Conservation (phyloP, 2,888 invertebrate species). For the Petrolisthes cinctipes region DNA sequence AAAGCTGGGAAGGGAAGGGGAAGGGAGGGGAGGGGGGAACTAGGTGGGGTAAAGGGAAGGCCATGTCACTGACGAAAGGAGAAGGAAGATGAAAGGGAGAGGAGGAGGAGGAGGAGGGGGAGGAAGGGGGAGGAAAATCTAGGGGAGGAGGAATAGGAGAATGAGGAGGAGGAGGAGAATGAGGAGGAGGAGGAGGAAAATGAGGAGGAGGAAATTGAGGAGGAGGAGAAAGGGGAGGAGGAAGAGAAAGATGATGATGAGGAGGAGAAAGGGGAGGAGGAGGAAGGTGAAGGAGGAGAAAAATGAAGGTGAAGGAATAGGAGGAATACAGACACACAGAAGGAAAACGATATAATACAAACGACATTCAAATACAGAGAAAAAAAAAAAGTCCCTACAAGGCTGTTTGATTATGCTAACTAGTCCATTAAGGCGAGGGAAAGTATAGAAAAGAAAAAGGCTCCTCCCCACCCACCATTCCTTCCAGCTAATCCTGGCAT, state of each 20-base stretch:
- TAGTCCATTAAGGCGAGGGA: neutral
- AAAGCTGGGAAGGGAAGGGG: neutral
- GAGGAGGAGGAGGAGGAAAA: neutral
- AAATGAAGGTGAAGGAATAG: neutral
- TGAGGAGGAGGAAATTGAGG: neutral
- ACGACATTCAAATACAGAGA: too few species aligned
- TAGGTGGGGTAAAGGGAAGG: neutral
- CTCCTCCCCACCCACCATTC: neutral
- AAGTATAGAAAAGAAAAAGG: neutral
- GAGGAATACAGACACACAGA: neutral
- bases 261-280: neutral
- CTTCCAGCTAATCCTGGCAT: too few species aligned
- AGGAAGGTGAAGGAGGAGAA: neutral
- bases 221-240: neutral
- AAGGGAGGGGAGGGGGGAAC: neutral
- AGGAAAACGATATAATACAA: too few species aligned
- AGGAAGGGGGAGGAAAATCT: neutral
- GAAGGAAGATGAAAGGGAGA: neutral
- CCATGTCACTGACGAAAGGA: neutral
- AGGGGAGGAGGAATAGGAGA: neutral
- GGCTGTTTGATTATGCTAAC: too few species aligned
- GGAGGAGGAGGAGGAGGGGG: neutral
- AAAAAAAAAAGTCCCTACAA: too few species aligned
- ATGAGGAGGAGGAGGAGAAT: neutral
- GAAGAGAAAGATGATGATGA: neutral